A percentile compares a stretch with the other conserved stretches of the same genome.
phyloP scores from a whole-genome alignment of 2,888 invertebrate species.

The Ophion ellenae region DNA sequence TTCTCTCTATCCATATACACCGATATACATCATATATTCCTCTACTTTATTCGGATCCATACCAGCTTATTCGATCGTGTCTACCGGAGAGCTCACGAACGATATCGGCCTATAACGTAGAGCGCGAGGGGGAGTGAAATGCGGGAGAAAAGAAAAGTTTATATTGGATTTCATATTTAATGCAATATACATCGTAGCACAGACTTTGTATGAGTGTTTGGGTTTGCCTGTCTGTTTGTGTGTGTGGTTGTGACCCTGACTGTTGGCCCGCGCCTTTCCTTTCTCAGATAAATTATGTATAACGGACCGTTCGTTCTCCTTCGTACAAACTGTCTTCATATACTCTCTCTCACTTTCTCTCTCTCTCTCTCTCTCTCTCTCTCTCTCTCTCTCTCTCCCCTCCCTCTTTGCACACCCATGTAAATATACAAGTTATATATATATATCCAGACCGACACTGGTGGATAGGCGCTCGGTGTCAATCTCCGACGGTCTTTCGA shows the following conservation, averaged over 20 bases:
- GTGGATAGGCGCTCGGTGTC: too few species aligned
- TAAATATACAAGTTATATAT: too few species aligned
- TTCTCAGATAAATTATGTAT: conserved; percentile 78
- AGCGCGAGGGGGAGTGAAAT: conserved; percentile 19
- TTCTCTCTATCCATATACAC: conserved; percentile 18
- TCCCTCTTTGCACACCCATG: too few species aligned
- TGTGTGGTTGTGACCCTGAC: conserved; percentile 36
- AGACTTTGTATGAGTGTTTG: conserved; percentile 29
- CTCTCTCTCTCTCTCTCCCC: too few species aligned
- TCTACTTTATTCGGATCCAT: conserved; percentile 30
- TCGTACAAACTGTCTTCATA: conserved; percentile 53
- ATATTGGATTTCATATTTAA: conserved; percentile 82
- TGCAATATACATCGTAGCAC: conserved; percentile 76
- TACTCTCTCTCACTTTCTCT: neutral
- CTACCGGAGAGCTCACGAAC: conserved; percentile 37
- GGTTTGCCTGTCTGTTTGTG: neutral
- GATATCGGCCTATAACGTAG: conserved; percentile 41
- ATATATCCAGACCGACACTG: too few species aligned
- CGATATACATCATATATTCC: conserved; percentile 6
- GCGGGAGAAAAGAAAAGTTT: conserved; percentile 74
- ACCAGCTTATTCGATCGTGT: conserved; percentile 35
- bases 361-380: too few species aligned
- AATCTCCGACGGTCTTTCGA: too few species aligned
- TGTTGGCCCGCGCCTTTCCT: conserved; percentile 32
- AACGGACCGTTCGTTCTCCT: conserved; percentile 67